Percentiles rank a stretch among this genome's conserved stretches.
phyloP scores from a whole-genome alignment of 2,113 vertebrate genomes.

The Haplotaxodon microlepis region DNA sequence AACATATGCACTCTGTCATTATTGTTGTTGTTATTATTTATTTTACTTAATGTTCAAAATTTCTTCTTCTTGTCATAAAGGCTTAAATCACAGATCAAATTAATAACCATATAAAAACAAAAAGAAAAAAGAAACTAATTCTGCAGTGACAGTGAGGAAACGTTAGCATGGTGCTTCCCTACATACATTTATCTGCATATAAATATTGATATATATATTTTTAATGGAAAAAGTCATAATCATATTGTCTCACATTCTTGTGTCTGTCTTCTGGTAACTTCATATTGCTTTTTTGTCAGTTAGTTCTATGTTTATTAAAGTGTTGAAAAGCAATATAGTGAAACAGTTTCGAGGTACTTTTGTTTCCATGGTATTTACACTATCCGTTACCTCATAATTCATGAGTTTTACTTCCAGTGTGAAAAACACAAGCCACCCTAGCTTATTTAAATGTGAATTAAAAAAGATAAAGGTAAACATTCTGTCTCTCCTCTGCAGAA shows the following conservation, averaged over 20 bases:
- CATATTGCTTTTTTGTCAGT: neutral
- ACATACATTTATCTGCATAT: neutral
- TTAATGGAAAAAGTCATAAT: neutral
- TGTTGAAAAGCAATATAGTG: neutral
- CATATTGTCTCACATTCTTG: neutral
- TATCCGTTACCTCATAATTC: neutral
- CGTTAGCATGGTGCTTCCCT: neutral
- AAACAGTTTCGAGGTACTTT: neutral
- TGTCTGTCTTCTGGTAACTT: neutral
- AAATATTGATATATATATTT: neutral
- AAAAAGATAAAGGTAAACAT: neutral
- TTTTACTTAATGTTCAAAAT: neutral
- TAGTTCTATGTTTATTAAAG: neutral
- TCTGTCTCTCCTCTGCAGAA: slow-evolving; percentile 56
- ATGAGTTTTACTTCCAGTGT: neutral
- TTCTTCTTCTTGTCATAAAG: neutral
- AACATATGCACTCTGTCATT: neutral
- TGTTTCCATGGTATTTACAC: neutral
- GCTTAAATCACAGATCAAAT: neutral
- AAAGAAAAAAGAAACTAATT: neutral
- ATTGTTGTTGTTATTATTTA: neutral
- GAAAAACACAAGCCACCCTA: neutral
- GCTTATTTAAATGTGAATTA: neutral
- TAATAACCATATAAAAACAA: neutral
- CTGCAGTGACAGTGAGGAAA: neutral